Conservation (phyloP, 2,797 vertebrate species). For the Periophthalmus magnuspinnatus region DNA sequence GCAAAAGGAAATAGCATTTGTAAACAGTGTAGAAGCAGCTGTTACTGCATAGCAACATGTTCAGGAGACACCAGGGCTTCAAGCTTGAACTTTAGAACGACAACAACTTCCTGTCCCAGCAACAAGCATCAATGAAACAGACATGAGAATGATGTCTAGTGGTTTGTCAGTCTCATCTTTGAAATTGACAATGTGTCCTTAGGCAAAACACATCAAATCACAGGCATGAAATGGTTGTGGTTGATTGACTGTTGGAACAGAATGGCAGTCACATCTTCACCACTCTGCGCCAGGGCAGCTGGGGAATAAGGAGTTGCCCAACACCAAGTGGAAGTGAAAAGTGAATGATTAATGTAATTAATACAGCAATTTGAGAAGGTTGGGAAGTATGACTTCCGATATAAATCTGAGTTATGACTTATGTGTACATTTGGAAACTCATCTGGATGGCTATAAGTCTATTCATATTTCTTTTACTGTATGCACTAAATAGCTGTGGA, state of each 20-base stretch:
- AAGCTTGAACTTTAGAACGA: neutral
- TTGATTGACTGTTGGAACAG: neutral
- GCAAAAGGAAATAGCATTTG: neutral
- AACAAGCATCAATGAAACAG: neutral
- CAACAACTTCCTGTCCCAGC: neutral
- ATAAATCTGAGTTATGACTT: neutral
- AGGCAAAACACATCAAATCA: neutral
- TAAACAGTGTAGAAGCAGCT: neutral
- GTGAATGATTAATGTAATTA: neutral
- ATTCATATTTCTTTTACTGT: neutral
- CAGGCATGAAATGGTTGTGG: neutral
- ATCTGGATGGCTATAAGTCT: neutral
- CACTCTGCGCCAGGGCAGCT: neutral
- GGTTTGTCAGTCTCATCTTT: neutral
- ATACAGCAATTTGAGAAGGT: neutral
- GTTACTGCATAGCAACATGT: neutral
- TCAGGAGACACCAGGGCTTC: neutral
- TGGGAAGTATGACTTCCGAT: neutral
- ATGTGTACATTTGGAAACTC: neutral
- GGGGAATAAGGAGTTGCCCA: neutral
- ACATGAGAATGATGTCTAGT: neutral
- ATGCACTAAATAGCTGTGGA: neutral
- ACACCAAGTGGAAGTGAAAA: neutral
- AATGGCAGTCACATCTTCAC: neutral
- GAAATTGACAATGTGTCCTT: neutral